Base-by-base conservation (phyloP, 2,797 vertebrate species). In the Bovichtus diacanthus region DNA sequence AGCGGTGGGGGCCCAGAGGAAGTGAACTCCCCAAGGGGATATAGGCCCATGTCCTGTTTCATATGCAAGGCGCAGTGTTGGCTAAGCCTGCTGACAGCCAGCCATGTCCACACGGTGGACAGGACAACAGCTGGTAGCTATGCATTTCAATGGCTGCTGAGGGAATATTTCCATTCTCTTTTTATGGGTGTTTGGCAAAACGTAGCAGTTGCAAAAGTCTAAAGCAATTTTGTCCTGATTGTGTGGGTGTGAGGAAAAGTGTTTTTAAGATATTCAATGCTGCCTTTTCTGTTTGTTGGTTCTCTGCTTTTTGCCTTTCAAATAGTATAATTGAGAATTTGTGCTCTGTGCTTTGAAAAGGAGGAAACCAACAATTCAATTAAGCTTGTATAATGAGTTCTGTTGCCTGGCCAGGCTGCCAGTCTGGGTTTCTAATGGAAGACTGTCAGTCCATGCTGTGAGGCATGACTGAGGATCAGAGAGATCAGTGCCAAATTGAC, bases 21-120 rank as follows among this genome's bases (percentile, higher is more conserved):
- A 97, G 96, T 95, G 67, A 94, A 92, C 93, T 96, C 95, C 95
- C 96, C 80, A 27, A 91, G 96, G 96, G 95, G 93, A 95, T 94
- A 90, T 90, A 88, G 91, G 94, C 91, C 92, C 87, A 95, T 92
- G 95, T 95, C 95, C 95, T 95, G 94, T 94, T 96, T 96, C 93
- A 88, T 93, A 96, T 96, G 95, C 95, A 93, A 93, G 95, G 90
- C 92, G 83, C 92, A 92, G 92, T 82, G 87, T 78, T 71, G 84
- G 84, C 87, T 85, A 63, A 88, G 88, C 87, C 88, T 82, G 90
- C 90, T 89, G 92, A 94, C 92, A 93, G 91, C 90, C 90, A 93
- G 85, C 90, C 91, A 81, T 93, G 91, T 92, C 93, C 87, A 78
- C 84, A n/a, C 53, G 56, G 87, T 74, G 89, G 88, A 87, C 90